Conservation (phyloP, 2,797 vertebrate genomes). For the Carapus acus region DNA sequence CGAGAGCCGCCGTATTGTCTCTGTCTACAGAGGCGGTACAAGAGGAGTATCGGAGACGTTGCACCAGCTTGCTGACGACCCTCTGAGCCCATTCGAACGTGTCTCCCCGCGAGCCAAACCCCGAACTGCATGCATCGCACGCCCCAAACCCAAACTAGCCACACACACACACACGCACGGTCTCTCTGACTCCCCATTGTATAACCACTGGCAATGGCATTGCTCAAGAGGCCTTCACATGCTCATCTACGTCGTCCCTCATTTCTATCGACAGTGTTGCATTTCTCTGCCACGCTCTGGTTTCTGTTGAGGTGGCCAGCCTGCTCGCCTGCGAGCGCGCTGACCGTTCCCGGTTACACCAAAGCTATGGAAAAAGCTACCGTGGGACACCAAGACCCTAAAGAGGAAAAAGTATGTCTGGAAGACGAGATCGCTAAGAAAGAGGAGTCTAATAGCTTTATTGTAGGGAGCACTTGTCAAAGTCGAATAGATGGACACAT, state of each 20-base stretch:
- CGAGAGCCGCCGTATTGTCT: slow-evolving; percentile 47
- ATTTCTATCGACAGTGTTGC: slow-evolving; percentile 35
- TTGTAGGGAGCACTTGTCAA: slow-evolving; percentile 50
- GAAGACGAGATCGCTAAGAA: slow-evolving; percentile 64
- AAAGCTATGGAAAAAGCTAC: slow-evolving; percentile 55
- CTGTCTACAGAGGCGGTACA: slow-evolving; percentile 27
- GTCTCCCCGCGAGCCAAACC: slow-evolving; percentile 60
- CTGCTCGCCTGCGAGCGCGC: slow-evolving; percentile 39
- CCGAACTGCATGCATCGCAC: slow-evolving; percentile 60
- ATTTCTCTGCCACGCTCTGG: slow-evolving; percentile 33
- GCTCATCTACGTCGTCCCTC: slow-evolving; percentile 36
- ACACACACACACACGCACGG: slow-evolving; percentile 18
- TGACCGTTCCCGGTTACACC: slow-evolving; percentile 33
- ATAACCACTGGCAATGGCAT: slow-evolving; percentile 43
- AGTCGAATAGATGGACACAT: slow-evolving; percentile 63
- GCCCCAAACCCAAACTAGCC: slow-evolving; percentile 60
- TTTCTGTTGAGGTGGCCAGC: slow-evolving; percentile 42
- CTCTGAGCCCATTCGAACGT: slow-evolving; percentile 57
- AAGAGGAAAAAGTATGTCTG: slow-evolving; percentile 58
- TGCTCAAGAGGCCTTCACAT: slow-evolving; percentile 42
- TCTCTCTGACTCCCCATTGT: slow-evolving; percentile 49
- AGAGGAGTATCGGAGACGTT: slow-evolving; percentile 42
- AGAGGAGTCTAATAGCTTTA: slow-evolving; percentile 62
- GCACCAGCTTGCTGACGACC: slow-evolving; percentile 53
- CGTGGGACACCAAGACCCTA: slow-evolving; percentile 36